Evolutionary conservation across 2,888 invertebrate species (phyloP).

Genomic region (Dusona sp.): DNA sequence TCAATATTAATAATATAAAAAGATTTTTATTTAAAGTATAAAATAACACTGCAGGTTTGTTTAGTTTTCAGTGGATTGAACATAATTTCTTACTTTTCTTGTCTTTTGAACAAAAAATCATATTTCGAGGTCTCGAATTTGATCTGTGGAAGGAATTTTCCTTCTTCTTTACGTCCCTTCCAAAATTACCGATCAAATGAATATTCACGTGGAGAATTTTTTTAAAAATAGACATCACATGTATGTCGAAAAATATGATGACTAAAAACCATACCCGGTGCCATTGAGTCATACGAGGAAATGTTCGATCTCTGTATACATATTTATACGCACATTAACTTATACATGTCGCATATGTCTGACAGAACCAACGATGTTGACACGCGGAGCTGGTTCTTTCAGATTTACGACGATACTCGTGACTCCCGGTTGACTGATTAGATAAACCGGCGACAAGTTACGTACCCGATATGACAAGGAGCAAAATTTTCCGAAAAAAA

Average conservation of each 20-base stretch:
- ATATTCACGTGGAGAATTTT: background rate
- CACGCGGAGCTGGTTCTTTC: conserved; percentile 23
- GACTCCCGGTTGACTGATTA: conserved; percentile 47
- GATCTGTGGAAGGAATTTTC: background rate
- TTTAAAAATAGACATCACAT: background rate
- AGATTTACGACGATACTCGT: conserved; percentile 51
- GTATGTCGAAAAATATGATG: background rate
- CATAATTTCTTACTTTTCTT: too few species aligned
- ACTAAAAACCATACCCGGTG: background rate
- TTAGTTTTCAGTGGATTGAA: too few species aligned
- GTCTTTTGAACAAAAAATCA: too few species aligned
- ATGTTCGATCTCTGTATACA: background rate
- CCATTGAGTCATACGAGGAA: conserved; percentile 27
- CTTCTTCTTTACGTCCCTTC: background rate
- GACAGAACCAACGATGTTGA: conserved; percentile 1
- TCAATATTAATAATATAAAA: too few species aligned
- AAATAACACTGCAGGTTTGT: too few species aligned
- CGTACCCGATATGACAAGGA: conserved; percentile 7
- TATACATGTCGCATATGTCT: conserved; percentile 17
- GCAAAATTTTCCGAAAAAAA: conserved; percentile 26
- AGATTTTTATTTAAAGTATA: too few species aligned
- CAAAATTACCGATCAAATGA: background rate
- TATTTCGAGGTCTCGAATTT: too few species aligned
- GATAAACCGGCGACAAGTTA: conserved; percentile 44
- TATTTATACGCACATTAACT: conserved; percentile 17